Evolutionary conservation across 2,113 vertebrate species (phyloP).

Genomic region (Riparia riparia): DNA sequence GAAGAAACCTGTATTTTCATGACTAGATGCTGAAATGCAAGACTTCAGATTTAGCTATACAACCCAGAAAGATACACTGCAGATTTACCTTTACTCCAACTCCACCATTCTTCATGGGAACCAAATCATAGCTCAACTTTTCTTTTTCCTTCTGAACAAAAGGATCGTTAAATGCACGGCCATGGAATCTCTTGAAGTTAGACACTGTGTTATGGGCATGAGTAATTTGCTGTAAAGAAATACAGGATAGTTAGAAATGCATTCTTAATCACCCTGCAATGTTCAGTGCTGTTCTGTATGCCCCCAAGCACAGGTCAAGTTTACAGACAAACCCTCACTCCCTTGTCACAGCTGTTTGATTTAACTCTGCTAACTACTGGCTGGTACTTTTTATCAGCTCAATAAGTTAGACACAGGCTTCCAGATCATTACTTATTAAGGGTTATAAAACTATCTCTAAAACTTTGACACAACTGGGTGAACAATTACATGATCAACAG

Average conservation of each 20-base stretch:
- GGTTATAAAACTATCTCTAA: not conserved
- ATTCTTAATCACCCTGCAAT: not conserved
- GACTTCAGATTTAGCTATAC: not conserved
- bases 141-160: conserved; percentile 81
- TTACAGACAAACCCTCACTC: not conserved
- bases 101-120: conserved; percentile 80
- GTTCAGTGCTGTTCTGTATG: not conserved
- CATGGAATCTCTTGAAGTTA: conserved; percentile 84
- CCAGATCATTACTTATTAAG: not conserved
- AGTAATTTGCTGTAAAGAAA: conserved; percentile 80
- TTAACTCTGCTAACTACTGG: not conserved
- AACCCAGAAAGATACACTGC: not conserved
- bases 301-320: not conserved
- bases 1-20: not conserved
- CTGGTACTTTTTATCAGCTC: not conserved
- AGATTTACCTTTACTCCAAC: conserved; percentile 83
- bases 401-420: not conserved
- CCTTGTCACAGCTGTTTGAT: not conserved
- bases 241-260: not conserved
- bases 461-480: not conserved
- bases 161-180: conserved; percentile 78
- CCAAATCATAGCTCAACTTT: conserved; percentile 80
- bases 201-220: conserved; percentile 83
- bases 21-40: not conserved
- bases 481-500: not conserved